A percentile compares a stretch with the other conserved stretches of the same genome.
Conservation (phyloP, 2,113 vertebrate species). For the Clinocottus analis region DNA sequence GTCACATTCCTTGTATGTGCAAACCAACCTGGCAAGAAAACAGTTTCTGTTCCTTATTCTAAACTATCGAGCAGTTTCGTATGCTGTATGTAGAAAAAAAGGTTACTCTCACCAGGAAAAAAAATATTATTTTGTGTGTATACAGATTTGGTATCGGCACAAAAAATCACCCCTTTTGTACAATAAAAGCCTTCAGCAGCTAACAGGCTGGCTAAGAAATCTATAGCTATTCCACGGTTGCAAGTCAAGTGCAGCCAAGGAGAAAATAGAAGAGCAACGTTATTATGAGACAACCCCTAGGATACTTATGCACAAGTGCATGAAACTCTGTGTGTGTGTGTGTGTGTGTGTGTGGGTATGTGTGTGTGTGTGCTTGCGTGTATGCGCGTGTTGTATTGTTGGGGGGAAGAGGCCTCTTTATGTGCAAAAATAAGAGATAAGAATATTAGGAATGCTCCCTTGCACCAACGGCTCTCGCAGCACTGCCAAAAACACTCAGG, state of each 20-base stretch:
- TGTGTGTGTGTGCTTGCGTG: conserved; percentile 2
- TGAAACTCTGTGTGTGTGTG: conserved; percentile 29
- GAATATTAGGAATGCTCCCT: conserved; percentile 35
- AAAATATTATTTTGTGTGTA: background rate
- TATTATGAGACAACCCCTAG: conserved; percentile 50
- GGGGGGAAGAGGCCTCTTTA: background rate
- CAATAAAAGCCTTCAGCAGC: conserved; percentile 8
- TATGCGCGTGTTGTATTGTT: conserved; percentile 8
- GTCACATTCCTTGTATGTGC: background rate
- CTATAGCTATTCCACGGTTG: conserved; percentile 64
- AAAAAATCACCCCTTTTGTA: conserved; percentile 7
- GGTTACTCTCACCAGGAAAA: background rate
- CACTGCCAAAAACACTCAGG: conserved; percentile 31
- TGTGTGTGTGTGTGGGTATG: background rate
- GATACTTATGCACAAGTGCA: conserved; percentile 43
- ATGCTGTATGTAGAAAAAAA: background rate
- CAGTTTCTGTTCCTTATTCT: background rate
- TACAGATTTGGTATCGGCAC: background rate
- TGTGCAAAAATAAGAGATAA: conserved; percentile 15
- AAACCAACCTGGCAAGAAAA: background rate
- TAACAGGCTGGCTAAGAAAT: conserved; percentile 63
- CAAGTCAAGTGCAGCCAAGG: conserved; percentile 57
- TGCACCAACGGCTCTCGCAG: conserved; percentile 34
- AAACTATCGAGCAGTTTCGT: background rate
- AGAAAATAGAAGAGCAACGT: conserved; percentile 66